These are phyloP conservation scores for Myopa testacea DNA, from an alignment of 2,888 invertebrate genomes.

Conservation along the genomic window DNA sequence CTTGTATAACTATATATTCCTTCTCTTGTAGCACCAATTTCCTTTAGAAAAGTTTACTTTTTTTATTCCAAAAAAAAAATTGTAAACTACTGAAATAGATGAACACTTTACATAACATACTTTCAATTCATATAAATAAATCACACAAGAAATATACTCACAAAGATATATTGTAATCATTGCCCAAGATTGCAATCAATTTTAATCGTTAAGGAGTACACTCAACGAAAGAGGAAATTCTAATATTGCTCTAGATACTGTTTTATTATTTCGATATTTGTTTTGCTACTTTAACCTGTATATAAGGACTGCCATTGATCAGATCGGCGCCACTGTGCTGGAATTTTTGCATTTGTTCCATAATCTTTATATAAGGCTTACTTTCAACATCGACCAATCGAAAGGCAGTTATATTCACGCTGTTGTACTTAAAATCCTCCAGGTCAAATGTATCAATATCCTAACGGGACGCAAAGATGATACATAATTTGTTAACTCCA, in stretches of 20 bases:
- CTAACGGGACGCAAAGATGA: constrained; percentile 68
- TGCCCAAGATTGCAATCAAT: too few relatives aligned
- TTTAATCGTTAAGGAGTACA: too few relatives aligned
- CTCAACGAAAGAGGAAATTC: too few relatives aligned
- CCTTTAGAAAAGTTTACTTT: too few relatives aligned
- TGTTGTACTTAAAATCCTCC: constrained; percentile 93
- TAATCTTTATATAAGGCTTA: constrained; percentile 78
- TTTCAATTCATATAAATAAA: too few relatives aligned
- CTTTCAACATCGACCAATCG: constrained; percentile 86
- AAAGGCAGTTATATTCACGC: constrained; percentile 95
- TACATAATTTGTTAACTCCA: not conserved
- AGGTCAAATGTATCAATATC: constrained; percentile 89
- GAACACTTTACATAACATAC: too few relatives aligned
- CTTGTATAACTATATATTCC: too few relatives aligned
- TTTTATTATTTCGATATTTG: not conserved
- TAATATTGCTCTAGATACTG: not conserved
- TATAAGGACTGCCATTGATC: constrained; percentile 77
- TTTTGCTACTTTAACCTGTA: constrained; percentile 70
- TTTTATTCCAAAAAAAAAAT: too few relatives aligned
- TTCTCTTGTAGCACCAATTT: too few relatives aligned
- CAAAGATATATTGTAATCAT: too few relatives aligned
- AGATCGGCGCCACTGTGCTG: constrained; percentile 83
- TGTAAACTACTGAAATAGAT: too few relatives aligned
- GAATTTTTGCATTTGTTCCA: constrained; percentile 89
- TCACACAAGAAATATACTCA: too few relatives aligned